Conservation (phyloP, 2,888 invertebrate genomes). For the Schizotus pectinicornis region DNA sequence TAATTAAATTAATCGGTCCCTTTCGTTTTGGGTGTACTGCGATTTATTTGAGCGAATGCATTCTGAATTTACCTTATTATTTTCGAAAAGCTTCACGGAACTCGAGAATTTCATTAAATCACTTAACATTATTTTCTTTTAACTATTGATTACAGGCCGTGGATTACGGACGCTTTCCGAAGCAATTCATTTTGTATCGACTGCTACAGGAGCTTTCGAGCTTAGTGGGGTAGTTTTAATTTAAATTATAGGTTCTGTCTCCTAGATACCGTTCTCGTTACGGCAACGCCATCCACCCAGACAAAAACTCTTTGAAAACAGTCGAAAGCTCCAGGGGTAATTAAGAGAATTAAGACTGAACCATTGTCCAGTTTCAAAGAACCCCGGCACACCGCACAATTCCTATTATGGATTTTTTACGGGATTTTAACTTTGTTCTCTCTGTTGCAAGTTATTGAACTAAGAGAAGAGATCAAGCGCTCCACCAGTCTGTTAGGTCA, state of each 20-base stretch:
- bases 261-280: slow-evolving; percentile 2
- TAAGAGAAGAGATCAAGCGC: not conserved
- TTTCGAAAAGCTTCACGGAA: slow-evolving; percentile 5
- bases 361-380: too few species aligned
- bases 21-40: slow-evolving; percentile 1
- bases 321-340: too few species aligned
- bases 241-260: slow-evolving; percentile 37
- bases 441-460: not conserved
- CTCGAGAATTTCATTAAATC: slow-evolving; percentile 28
- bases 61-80: slow-evolving; percentile 19
- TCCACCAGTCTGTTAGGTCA: too few species aligned
- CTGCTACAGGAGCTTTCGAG: slow-evolving; percentile 29
- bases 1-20: slow-evolving; percentile 9
- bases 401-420: too few species aligned
- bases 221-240: slow-evolving; percentile 35
- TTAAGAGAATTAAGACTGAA: too few species aligned
- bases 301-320: too few species aligned
- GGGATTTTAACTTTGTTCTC: too few species aligned
- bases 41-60: slow-evolving; percentile 12
- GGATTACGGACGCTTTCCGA: slow-evolving; percentile 13
- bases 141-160: slow-evolving; percentile 25
- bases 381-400: too few species aligned
- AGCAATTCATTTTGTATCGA: slow-evolving; percentile 35
- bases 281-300: not conserved
- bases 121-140: slow-evolving; percentile 24